Evolutionary conservation across 2,888 invertebrate genomes (phyloP).

Genomic region (Epicampocera succincta): DNA sequence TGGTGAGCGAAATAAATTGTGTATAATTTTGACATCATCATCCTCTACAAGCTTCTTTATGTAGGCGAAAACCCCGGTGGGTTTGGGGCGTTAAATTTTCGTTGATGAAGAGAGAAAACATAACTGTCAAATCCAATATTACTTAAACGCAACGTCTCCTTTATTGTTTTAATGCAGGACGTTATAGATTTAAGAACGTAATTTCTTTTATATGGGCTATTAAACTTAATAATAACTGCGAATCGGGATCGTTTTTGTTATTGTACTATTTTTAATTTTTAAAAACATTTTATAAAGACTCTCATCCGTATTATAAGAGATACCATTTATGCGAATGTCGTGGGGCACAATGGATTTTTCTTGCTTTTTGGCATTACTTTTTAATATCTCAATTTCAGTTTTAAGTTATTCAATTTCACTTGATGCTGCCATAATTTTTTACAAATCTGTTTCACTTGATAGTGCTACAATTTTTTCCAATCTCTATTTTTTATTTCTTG

Average conservation of each 20-base stretch:
- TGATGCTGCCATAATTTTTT: background rate
- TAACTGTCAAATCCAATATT: background rate
- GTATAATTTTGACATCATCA: too few species aligned
- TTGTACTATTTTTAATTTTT: background rate
- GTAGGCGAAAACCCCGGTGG: background rate
- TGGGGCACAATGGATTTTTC: background rate
- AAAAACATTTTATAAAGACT: background rate
- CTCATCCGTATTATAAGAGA: background rate
- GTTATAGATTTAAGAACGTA: slow-evolving; percentile 13
- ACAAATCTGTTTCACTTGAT: too few species aligned
- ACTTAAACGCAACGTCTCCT: background rate
- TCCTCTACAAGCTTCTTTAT: too few species aligned
- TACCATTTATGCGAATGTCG: background rate
- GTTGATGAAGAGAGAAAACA: background rate
- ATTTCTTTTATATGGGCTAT: background rate
- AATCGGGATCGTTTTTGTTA: background rate
- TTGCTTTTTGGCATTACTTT: slow-evolving; percentile 1
- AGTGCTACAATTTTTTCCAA: too few species aligned
- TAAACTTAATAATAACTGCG: background rate
- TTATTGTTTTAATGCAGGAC: background rate
- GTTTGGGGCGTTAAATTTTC: background rate
- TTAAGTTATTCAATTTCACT: background rate
- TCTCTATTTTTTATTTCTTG: slow-evolving; percentile 6
- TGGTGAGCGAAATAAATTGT: background rate
- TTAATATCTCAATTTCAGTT: background rate